These are phyloP conservation scores for Ceratothoa steindachneri DNA, from an alignment of 2,888 invertebrate species.

Conservation along the genomic window DNA sequence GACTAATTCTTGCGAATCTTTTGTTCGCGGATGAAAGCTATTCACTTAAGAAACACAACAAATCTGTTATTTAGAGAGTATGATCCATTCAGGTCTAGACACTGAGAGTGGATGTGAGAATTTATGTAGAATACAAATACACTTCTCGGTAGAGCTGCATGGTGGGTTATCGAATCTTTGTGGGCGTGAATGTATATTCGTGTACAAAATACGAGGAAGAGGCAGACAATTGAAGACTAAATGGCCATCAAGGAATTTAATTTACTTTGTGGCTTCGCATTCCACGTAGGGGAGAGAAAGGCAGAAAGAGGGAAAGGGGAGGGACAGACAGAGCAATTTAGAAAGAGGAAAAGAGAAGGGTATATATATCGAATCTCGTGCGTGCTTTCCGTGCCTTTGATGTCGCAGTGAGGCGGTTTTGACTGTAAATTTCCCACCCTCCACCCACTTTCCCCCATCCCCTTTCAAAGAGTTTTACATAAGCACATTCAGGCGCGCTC, in stretches of 20 bases:
- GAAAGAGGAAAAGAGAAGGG: background rate
- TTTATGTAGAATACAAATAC: too few species aligned
- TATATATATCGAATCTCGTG: background rate
- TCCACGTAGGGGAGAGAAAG: constrained; percentile 15
- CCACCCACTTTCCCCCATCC: background rate
- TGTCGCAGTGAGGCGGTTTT: background rate
- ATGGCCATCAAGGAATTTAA: constrained; percentile 47
- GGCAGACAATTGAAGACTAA: constrained; percentile 46
- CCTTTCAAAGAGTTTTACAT: background rate
- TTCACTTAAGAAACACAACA: too few species aligned
- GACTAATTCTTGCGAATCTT: too few species aligned
- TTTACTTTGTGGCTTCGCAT: constrained; percentile 45
- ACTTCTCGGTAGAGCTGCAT: background rate
- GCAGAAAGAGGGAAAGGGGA: constrained; percentile 2
- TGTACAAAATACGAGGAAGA: constrained; percentile 25
- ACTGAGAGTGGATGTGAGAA: too few species aligned
- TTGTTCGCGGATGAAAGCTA: too few species aligned
- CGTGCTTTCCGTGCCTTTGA: background rate
- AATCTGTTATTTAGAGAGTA: too few species aligned
- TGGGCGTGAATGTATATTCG: too few species aligned
- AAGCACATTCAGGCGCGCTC: background rate
- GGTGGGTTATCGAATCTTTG: background rate
- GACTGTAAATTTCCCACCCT: background rate
- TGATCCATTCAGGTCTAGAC: too few species aligned
- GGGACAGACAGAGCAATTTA: background rate